A percentile compares a stretch with the other conserved stretches of the same genome.
Conservation (phyloP, 2,113 vertebrate genomes). For the Rhagologus leucostigma region DNA sequence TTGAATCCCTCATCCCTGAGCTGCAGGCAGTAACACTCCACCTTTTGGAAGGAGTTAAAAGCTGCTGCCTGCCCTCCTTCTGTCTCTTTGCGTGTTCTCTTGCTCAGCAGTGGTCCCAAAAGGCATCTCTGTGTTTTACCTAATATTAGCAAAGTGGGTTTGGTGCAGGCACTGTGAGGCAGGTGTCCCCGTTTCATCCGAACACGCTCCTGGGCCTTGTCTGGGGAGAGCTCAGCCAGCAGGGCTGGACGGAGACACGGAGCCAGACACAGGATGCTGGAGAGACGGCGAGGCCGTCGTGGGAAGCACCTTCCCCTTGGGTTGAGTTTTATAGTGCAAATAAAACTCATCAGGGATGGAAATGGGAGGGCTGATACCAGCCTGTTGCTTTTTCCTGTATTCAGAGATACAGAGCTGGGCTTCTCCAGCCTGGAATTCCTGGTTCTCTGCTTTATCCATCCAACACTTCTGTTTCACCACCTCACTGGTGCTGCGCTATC, state of each 20-base stretch:
- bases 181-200: background rate
- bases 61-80: background rate
- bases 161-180: background rate
- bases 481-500: rapidly evolving
- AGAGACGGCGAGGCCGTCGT: background rate
- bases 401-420: too few relatives aligned
- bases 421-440: background rate
- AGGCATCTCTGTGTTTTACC: background rate
- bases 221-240: background rate
- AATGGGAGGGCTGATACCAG: background rate
- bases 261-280: background rate
- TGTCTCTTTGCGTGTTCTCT: background rate
- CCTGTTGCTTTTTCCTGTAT: background rate
- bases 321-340: background rate
- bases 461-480: background rate
- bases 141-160: background rate
- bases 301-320: background rate
- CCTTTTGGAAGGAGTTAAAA: background rate
- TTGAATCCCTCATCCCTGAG: background rate
- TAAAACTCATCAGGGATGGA: background rate
- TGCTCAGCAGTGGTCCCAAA: background rate
- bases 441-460: background rate
- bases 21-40: background rate
- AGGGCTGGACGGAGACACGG: rapidly evolving
- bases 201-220: background rate